These are phyloP conservation scores for Dorcus parallelipipedus DNA, from an alignment of 2,888 invertebrate species.

Conservation along the genomic window DNA sequence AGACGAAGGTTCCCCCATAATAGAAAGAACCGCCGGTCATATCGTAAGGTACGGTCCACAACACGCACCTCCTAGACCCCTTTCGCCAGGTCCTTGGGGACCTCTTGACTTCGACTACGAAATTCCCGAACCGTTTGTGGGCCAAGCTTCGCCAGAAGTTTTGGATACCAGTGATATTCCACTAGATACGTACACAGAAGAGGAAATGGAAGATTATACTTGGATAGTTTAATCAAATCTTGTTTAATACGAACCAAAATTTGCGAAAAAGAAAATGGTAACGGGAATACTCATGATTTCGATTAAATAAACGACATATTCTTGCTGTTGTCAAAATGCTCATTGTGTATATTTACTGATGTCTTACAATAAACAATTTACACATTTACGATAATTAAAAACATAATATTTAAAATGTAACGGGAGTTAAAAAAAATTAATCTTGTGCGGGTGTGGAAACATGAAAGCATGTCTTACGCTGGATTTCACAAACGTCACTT, in stretches of 20 bases:
- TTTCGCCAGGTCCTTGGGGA: neutral
- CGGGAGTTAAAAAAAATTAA: no score
- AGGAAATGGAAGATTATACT: neutral
- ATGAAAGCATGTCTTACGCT: no score
- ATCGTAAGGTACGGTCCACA: neutral
- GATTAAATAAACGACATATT: no score
- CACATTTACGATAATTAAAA: no score
- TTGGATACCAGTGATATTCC: constrained; percentile 23
- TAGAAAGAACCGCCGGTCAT: neutral
- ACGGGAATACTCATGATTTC: no score
- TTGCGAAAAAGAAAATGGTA: no score
- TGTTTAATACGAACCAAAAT: no score
- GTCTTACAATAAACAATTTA: neutral
- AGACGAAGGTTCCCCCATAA: neutral
- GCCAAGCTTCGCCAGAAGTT: constrained; percentile 5
- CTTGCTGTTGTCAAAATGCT: no score
- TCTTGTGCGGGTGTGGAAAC: no score
- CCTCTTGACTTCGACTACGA: neutral
- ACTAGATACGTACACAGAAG: constrained; percentile 16
- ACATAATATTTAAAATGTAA: no score
- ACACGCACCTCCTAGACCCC: neutral
- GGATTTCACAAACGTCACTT: no score
- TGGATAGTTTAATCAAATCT: constrained; percentile 16
- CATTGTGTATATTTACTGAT: neutral
- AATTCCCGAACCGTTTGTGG: constrained; percentile 12